Base-by-base conservation (phyloP, 1,140 invertebrate genomes). In the Proales similis region DNA sequence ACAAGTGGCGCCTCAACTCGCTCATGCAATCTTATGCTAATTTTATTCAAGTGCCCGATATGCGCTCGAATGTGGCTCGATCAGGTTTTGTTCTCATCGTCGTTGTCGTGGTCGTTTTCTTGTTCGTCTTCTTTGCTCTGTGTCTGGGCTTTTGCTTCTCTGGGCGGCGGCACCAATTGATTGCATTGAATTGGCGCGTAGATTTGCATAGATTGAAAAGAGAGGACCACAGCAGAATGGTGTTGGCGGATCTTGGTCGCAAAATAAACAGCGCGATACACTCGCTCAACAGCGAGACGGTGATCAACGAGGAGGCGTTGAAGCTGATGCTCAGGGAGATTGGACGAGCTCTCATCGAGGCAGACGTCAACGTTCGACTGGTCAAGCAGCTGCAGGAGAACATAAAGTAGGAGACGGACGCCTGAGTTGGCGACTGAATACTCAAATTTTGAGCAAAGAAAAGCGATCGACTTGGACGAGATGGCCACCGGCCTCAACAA, bases 261-360 rank as follows among this genome's bases (percentile, higher is more conserved):
- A 96, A 97, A 82, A 98, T 99, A 75, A 97, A 94, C 67, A 88
- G 88, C 71, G 95, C 95, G 45, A 79, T 99, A 71, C 86, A 92
- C 69, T 95, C 91, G 29, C 79, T 99, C 61, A 95, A 90, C 77
- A 94, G 94, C 82, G 93, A 93, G 43, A 97, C 93, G 27, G 86
- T 97, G 64, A 98, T 98, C 67, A 96, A 97, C 82, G 90, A 98
- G 39, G 71, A 91, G 86, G 92, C 95, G 64, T 80, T 99, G 48
- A 93, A 96, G 86, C 86, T 88, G 78, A 95, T 99, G 90, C 84
- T 99, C 20, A 99, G 98, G 78, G 93, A 98, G 75, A 93, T 98
- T 72, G 95, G 92, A 73, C 85, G 86, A 51, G 95, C 95, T 20
- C 80, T 99, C 61, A 78, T 99, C 26, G 93, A 98, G 81, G 90